Evolutionary conservation across 2,113 vertebrate genomes (phyloP), one percentile per base, ranked within the genome.

Genomic region (Piprites chloris): DNA sequence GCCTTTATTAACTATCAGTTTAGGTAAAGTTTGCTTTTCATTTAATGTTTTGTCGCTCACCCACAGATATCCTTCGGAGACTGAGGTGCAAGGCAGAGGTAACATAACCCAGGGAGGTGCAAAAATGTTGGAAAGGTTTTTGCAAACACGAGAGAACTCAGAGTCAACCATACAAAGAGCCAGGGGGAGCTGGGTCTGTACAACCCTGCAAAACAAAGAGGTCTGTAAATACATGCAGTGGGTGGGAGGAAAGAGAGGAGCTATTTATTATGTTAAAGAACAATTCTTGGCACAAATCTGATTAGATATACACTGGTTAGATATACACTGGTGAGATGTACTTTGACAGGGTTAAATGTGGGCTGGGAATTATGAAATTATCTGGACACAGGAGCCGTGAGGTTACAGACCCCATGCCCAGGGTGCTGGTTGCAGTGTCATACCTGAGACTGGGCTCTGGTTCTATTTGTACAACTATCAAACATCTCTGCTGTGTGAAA

Each of bases 231-330:
- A 68, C 49, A 30, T 66, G 42, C 4, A 3, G 66, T 0, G 3
- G 26, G 84, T 92, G 62, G 77, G 84, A 95, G 81, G 84, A 78
- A 78, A 65, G 49, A 95, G 52, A 71, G 61, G 56, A 91, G 58
- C 28, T 95, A 23, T 93, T 95, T 94, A 65, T 95, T 94, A 65
- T 94, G 73, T 24, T 89, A 68, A 81, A 75, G 62, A 65, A 73
- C 76, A 84, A 86, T 90, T 89, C 69, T 72, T 92, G 80, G 76
- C 69, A 89, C 74, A 58, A 81, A 27, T 15, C 35, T 92, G 46
- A 11, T 23, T 66, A 81, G 55, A 30, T 53, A 24, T 17, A 18
- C 52, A 52, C 27, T 52, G 33, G 15, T 23, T 72, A 79, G 56
- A 50, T 82, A 65, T 24, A 27, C 16, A 67, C 52, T 87, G 53